phyloP scores from a whole-genome alignment of 2,797 vertebrate genomes.

The Lepidocolaptes lacrymiger region DNA sequence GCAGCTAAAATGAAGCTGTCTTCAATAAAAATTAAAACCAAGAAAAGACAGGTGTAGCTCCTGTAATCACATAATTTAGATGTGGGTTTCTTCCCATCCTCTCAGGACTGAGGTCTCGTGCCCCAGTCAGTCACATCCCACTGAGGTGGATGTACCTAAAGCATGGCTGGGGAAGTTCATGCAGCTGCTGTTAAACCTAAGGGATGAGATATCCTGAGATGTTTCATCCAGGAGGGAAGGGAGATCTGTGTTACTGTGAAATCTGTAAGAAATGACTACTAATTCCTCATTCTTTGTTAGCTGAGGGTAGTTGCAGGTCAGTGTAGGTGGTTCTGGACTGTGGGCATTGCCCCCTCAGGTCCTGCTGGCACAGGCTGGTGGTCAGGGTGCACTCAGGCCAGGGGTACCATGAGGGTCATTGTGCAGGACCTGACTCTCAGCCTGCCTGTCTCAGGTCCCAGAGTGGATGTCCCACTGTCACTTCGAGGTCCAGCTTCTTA shows the following conservation, averaged over 20 bases:
- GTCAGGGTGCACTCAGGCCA: not conserved
- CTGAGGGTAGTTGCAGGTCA: not conserved
- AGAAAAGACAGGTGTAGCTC: not conserved
- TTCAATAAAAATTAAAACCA: too few relatives aligned
- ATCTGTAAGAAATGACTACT: too few relatives aligned
- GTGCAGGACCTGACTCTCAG: not conserved
- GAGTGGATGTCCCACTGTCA: not conserved
- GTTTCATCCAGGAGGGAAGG: not conserved
- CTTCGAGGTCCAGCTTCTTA: not conserved
- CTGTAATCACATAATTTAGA: not conserved
- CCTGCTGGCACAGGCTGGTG: not conserved
- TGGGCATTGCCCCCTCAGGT: accelerated
- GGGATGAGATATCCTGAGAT: not conserved
- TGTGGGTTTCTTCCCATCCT: accelerated
- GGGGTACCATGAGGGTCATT: not conserved
- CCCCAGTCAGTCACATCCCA: accelerated
- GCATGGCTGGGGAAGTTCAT: accelerated
- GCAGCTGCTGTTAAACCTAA: not conserved
- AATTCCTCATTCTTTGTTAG: not conserved
- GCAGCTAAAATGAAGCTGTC: not conserved
- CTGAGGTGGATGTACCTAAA: accelerated
- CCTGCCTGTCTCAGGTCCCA: not conserved
- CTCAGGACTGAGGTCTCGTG: too few relatives aligned
- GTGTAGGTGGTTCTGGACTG: not conserved
- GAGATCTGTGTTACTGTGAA: not conserved